Evolutionary conservation across 2,797 vertebrate genomes (phyloP).

Genomic region (Uromys caudimaculatus): DNA sequence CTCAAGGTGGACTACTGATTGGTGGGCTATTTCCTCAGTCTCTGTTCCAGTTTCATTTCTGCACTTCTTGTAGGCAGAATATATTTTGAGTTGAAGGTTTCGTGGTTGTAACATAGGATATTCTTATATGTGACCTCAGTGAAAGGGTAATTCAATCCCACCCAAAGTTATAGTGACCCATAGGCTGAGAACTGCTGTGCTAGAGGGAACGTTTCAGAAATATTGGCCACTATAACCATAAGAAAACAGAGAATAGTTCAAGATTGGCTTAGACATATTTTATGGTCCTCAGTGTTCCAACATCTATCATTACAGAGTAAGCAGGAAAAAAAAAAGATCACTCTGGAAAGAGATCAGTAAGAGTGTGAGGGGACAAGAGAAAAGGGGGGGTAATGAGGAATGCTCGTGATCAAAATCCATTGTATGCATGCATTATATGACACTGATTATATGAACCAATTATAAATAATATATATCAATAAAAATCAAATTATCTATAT

Average conservation of each 20-base stretch:
- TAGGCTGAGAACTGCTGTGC: not conserved
- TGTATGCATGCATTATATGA: not conserved
- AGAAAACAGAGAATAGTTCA: not conserved
- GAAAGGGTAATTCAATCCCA: not conserved
- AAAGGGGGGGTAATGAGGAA: not conserved
- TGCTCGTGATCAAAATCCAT: not conserved
- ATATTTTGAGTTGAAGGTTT: not conserved
- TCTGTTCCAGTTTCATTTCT: not conserved
- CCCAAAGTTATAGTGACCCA: not conserved
- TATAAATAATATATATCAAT: not conserved
- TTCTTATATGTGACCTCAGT: not conserved
- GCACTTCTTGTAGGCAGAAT: not conserved
- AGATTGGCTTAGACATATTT: not conserved
- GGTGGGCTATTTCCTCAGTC: not conserved
- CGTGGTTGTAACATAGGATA: not conserved
- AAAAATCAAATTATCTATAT: not conserved
- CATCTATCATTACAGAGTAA: too few relatives aligned
- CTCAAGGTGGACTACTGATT: not conserved
- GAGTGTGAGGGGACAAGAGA: too few relatives aligned
- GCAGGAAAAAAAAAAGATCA: not conserved
- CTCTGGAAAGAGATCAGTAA: not conserved
- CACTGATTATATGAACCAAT: not conserved
- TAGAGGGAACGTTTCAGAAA: not conserved
- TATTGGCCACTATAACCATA: too few relatives aligned
- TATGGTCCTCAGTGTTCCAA: not conserved